Evolutionary conservation across 2,113 vertebrate species (phyloP), one percentile per base, ranked within the genome.

Genomic region (Morone chrysops): DNA sequence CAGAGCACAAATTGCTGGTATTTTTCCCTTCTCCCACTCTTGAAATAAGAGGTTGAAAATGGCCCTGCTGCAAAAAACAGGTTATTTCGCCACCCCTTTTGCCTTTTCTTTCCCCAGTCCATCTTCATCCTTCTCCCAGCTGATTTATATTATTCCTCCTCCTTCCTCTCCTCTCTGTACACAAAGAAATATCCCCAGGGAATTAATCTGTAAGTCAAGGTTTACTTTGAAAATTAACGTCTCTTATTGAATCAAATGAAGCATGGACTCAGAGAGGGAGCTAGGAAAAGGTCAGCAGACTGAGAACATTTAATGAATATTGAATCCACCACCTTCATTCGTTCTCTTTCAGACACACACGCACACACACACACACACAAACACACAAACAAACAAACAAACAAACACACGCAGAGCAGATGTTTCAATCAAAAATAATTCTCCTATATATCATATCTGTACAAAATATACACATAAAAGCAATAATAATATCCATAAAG

Each of bases 231-330:
- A 85, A 92, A 91, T 90, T 72, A 87, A 75, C 78, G 22, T 89
- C 77, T 90, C 51, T 91, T 89, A 91, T 93, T 93, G 90, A 92
- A 93, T 94, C 86, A 91, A 91, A 91, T 90, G 83, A 89, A 87
- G 84, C 87, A 82, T 85, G 81, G 87, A 78, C 70, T 90, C 81
- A 0, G 69, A 36, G 75, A 90, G 69, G 75, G 61, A 70, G 51
- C 75, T 66, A 75, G 74, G 88, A 83, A 92, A 92, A 92, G 93
- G 91, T 92, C 90, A 91, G 83, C 87, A 89, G 92, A 87, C 85
- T 84, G 81, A 81, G 83, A 86, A 85, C 75, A 86, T 90, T 92
- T 89, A 92, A 89, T 93, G 88, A 92, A 91, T 85, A 92, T 88
- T 85, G 88, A 92, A 91, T 88, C 75, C 43, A 54, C 70, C 60